phyloP scores from a whole-genome alignment of 2,113 vertebrate species.

The Anoura caudifer region DNA sequence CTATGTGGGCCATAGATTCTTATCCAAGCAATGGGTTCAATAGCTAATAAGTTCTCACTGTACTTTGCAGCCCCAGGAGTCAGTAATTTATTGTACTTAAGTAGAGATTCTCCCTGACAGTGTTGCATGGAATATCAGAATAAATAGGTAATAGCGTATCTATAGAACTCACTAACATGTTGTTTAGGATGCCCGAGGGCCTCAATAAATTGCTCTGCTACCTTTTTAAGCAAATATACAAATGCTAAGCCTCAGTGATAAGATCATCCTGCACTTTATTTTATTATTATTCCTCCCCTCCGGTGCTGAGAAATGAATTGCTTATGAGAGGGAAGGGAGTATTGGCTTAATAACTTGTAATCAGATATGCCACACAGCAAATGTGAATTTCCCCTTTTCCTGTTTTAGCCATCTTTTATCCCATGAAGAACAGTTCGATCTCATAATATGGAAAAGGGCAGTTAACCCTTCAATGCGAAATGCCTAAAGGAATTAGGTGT shows the following conservation, averaged over 20 bases:
- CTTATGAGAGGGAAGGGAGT: constrained; percentile 60
- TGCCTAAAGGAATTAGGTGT: neutral
- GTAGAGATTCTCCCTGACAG: constrained; percentile 63
- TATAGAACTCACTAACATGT: constrained; percentile 75
- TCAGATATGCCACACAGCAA: constrained; percentile 36
- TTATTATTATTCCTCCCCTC: constrained; percentile 49
- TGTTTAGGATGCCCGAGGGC: constrained; percentile 74
- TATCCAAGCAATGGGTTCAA: constrained; percentile 34
- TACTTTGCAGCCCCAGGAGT: constrained; percentile 39
- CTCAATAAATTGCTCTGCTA: constrained; percentile 70
- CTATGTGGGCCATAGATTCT: constrained; percentile 52
- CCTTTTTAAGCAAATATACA: constrained; percentile 72
- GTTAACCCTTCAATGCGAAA: neutral
- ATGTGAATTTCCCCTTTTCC: constrained; percentile 45
- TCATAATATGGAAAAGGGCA: neutral
- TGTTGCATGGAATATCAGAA: constrained; percentile 71
- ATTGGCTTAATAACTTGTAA: constrained; percentile 72
- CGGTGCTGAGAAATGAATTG: constrained; percentile 73
- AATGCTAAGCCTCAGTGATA: constrained; percentile 66
- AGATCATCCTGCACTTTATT: constrained; percentile 48
- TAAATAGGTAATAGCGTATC: constrained; percentile 73
- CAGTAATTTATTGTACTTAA: constrained; percentile 65
- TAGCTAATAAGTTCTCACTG: constrained; percentile 47
- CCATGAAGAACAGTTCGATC: constrained; percentile 48
- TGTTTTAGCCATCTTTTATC: constrained; percentile 45